Percentiles rank a stretch among this genome's conserved stretches.
phyloP scores from a whole-genome alignment of 2,888 invertebrate genomes.

The Panzeria rudis region DNA sequence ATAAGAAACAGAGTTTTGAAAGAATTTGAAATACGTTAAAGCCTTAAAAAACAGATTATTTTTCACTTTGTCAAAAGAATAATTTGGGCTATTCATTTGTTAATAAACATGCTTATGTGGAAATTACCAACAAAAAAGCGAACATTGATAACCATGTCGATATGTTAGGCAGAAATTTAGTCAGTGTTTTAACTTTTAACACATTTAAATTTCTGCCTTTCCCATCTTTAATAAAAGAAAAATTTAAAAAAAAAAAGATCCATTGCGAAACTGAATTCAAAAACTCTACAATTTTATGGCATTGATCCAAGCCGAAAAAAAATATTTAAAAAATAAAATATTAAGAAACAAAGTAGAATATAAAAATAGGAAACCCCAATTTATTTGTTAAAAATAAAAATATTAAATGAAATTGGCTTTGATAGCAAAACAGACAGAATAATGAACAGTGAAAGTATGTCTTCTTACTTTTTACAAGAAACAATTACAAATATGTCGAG shows the following conservation, averaged over 20 bases:
- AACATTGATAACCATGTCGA: too few species aligned
- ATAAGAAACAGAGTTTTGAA: conserved; percentile 2
- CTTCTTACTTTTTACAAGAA: background rate
- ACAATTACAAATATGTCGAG: background rate
- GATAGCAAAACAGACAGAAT: conserved; percentile 18
- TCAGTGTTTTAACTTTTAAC: too few species aligned
- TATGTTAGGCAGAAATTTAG: too few species aligned
- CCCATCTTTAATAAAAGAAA: background rate
- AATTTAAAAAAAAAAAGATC: background rate
- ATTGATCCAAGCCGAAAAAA: conserved; percentile 51
- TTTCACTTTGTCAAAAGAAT: too few species aligned
- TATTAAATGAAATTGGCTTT: conserved; percentile 30
- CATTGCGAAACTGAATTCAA: conserved; percentile 14
- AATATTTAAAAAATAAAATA: too few species aligned
- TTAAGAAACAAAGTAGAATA: background rate
- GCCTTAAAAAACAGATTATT: too few species aligned
- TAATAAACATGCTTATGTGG: too few species aligned
- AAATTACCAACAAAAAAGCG: too few species aligned
- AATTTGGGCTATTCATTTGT: too few species aligned
- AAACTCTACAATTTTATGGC: conserved; percentile 57
- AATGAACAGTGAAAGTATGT: conserved; percentile 58
- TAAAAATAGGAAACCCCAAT: conserved; percentile 41
- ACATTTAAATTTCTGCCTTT: background rate
- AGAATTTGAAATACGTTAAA: background rate
- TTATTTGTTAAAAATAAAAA: conserved; percentile 29